These are phyloP conservation scores for Lithobius niger DNA, from an alignment of 1,140 invertebrate genomes.

Conservation along the genomic window DNA sequence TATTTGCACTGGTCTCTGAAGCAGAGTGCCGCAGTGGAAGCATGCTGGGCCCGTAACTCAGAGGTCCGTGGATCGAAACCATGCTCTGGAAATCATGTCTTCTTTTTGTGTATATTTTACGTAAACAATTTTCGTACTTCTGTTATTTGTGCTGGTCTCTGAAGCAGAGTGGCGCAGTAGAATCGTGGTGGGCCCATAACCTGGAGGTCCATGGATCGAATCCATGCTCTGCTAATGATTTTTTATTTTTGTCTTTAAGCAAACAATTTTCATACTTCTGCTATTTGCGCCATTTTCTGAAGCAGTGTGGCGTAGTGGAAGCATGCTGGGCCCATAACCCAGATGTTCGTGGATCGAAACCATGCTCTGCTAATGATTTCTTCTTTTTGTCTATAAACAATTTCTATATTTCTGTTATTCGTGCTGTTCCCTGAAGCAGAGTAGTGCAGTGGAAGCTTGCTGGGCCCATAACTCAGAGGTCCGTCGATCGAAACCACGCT, in stretches of 20 bases:
- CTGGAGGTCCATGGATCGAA: slow-evolving; percentile 94
- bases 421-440: slow-evolving; percentile 48
- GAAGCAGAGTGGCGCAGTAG: slow-evolving; percentile 91
- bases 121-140: too few relatives aligned
- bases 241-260: slow-evolving; percentile 12
- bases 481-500: slow-evolving; percentile 91
- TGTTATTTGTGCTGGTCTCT: neutral
- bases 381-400: slow-evolving; percentile 14
- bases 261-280: neutral
- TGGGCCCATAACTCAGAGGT: slow-evolving; percentile 97
- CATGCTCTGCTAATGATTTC: slow-evolving; percentile 65
- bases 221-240: slow-evolving; percentile 72
- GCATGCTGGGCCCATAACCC: slow-evolving; percentile 96
- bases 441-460: slow-evolving; percentile 96
- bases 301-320: slow-evolving; percentile 96
- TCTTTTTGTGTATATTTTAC: too few relatives aligned
- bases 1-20: too few relatives aligned
- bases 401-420: neutral
- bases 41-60: too few relatives aligned
- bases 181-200: slow-evolving; percentile 97
- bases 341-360: slow-evolving; percentile 94
- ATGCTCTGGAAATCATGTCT: too few relatives aligned
- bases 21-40: too few relatives aligned
- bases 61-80: too few relatives aligned
- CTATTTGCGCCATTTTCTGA: neutral